Evolutionary conservation across 2,888 invertebrate species (phyloP).

Genomic region (Kryphioiulus occultus): DNA sequence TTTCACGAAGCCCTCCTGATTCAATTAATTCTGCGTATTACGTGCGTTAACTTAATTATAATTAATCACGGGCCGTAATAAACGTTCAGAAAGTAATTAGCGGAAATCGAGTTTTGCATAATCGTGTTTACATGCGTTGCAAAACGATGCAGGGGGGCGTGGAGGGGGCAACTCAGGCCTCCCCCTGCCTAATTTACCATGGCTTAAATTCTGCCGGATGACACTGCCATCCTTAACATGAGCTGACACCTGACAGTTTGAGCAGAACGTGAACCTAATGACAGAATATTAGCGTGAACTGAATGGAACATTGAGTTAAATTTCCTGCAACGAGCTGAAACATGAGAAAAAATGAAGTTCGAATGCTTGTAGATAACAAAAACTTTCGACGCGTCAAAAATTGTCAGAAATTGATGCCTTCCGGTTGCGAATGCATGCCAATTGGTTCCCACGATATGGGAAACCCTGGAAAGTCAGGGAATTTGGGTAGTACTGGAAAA

Average conservation of each 20-base stretch:
- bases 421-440: too few relatives aligned
- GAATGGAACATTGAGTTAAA: not conserved
- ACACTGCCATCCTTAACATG: not conserved
- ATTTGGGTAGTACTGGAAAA: too few relatives aligned
- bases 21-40: not conserved
- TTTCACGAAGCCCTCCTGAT: not conserved
- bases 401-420: too few relatives aligned
- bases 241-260: not conserved
- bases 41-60: not conserved
- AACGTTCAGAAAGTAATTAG: slow-evolving; percentile 5
- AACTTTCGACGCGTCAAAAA: too few relatives aligned
- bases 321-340: not conserved
- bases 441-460: too few relatives aligned
- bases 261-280: not conserved
- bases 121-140: not conserved
- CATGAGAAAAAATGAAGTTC: too few relatives aligned
- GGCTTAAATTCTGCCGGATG: not conserved
- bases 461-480: too few relatives aligned
- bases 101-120: slow-evolving; percentile 5
- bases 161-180: not conserved
- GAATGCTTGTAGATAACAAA: too few relatives aligned
- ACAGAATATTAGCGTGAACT: not conserved
- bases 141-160: not conserved
- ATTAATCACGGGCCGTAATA: slow-evolving; percentile 5
- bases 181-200: not conserved